These are phyloP conservation scores for Parnassius glacialis DNA, from an alignment of 2,888 invertebrate genomes.

Conservation along the genomic window DNA sequence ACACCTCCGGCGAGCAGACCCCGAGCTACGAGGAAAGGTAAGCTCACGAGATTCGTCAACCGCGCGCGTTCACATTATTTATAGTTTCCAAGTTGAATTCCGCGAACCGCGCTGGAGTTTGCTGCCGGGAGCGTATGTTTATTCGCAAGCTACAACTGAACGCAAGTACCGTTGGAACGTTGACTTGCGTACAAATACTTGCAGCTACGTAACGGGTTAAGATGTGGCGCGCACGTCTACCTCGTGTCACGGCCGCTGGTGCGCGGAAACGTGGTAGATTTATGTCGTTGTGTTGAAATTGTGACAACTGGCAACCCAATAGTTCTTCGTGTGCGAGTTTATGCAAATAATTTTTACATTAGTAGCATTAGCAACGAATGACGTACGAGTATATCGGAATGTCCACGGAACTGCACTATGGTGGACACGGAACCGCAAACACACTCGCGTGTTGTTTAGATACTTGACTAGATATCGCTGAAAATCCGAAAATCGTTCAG, in stretches of 20 bases:
- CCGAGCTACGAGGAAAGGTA: conserved; percentile 70
- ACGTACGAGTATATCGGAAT: too few species aligned
- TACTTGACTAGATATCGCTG: neutral
- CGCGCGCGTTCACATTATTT: neutral
- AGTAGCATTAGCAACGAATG: too few species aligned
- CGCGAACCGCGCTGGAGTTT: neutral
- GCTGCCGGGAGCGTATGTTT: conserved; percentile 16
- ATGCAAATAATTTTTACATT: too few species aligned
- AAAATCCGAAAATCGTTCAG: neutral
- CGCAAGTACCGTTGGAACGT: conserved; percentile 20
- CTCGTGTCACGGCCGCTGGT: neutral
- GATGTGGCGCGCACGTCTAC: conserved; percentile 6
- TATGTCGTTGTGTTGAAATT: neutral
- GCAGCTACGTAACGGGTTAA: conserved; percentile 17
- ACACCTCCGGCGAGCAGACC: conserved; percentile 60
- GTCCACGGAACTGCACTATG: too few species aligned
- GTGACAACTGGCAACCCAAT: neutral
- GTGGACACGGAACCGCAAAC: too few species aligned
- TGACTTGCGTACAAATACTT: conserved; percentile 16
- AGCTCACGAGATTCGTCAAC: conserved; percentile 32
- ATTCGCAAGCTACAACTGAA: conserved; percentile 9
- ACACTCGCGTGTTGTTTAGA: neutral
- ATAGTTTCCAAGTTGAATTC: conserved; percentile 8
- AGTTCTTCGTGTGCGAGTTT: too few species aligned
- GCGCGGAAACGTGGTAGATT: neutral